These are phyloP conservation scores for Pitangus sulphuratus DNA, from an alignment of 2,797 vertebrate species.

Conservation along the genomic window DNA sequence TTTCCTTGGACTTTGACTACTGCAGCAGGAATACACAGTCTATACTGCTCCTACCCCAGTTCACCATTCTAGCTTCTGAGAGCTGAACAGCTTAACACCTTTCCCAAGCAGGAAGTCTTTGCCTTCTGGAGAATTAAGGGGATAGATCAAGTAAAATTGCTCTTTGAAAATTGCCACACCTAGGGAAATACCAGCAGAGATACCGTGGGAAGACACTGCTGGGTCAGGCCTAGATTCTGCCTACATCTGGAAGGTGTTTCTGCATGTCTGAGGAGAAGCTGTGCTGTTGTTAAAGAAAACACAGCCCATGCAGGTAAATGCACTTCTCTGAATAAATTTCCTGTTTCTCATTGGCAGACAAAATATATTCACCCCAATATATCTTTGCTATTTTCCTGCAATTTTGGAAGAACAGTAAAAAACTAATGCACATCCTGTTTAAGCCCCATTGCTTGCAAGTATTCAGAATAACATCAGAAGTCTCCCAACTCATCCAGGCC, in stretches of 20 bases:
- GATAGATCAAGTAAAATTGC: background rate
- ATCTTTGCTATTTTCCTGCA: background rate
- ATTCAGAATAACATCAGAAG: background rate
- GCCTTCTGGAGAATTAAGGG: background rate
- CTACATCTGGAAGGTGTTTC: background rate
- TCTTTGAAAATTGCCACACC: background rate
- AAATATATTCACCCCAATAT: background rate
- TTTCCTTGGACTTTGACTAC: background rate
- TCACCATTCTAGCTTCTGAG: background rate
- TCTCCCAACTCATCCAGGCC: background rate
- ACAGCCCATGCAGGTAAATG: background rate
- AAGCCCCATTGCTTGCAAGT: background rate
- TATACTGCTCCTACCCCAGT: background rate
- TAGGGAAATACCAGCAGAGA: background rate
- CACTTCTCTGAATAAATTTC: background rate
- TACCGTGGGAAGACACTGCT: fast-evolving
- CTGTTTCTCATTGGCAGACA: background rate
- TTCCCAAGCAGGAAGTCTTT: background rate
- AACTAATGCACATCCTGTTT: background rate
- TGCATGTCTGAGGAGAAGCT: background rate
- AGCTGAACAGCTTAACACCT: background rate
- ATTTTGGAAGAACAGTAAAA: background rate
- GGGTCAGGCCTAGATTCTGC: background rate
- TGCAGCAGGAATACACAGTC: background rate
- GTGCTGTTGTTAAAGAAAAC: background rate